Conservation (phyloP, 1,140 invertebrate genomes). For the Dreissena rostriformis region DNA sequence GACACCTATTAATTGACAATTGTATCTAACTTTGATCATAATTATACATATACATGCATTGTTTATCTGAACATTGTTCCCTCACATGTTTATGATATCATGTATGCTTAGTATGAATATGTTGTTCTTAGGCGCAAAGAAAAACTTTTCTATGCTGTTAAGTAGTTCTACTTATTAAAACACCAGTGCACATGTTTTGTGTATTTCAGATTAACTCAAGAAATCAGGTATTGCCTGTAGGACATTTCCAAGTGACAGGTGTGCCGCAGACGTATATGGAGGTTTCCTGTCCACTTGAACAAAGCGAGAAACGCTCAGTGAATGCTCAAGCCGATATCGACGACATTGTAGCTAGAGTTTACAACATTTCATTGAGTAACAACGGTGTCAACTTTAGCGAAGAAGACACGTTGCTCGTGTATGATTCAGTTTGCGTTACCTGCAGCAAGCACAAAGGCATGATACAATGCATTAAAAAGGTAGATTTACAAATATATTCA, state of each 20-base stretch:
- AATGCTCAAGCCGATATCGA: background rate
- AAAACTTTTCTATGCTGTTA: background rate
- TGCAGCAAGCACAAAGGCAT: background rate
- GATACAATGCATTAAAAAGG: background rate
- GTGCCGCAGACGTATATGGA: background rate
- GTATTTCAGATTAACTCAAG: background rate
- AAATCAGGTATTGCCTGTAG: background rate
- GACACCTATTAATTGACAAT: background rate
- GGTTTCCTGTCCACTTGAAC: conserved; percentile 8
- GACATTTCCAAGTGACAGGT: background rate
- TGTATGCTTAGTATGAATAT: background rate
- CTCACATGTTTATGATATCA: too few species aligned
- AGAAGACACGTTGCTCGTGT: conserved; percentile 13
- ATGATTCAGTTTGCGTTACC: conserved; percentile 22
- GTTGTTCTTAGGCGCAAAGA: background rate
- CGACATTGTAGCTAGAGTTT: conserved; percentile 2
- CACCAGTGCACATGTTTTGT: background rate
- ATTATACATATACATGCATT: background rate
- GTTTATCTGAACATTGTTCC: background rate
- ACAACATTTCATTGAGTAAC: conserved; percentile 12
- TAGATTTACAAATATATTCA: background rate
- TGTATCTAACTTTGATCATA: background rate
- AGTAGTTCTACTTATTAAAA: too few species aligned
- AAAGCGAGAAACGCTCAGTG: background rate
- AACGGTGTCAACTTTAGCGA: conserved; percentile 12